phyloP scores from a whole-genome alignment of 2,113 vertebrate genomes.

The Trinectes maculatus region DNA sequence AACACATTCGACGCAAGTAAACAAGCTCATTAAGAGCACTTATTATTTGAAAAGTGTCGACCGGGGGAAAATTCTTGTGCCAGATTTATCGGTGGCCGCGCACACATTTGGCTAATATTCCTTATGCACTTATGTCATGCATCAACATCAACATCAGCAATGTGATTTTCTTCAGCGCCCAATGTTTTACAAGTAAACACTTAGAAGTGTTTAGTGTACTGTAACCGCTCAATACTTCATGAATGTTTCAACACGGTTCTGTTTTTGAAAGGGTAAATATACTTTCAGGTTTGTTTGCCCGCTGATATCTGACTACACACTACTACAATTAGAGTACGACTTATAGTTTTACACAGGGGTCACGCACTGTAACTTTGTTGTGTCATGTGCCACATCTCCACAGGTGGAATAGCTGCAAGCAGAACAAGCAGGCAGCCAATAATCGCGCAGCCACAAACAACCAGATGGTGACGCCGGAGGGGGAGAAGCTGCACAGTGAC shows the following conservation, averaged over 20 bases:
- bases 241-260: slow-evolving; percentile 59
- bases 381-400: slow-evolving; percentile 6
- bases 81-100: slow-evolving; percentile 48
- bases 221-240: slow-evolving; percentile 15
- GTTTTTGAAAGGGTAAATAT: no score
- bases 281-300: no score
- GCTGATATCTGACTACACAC: no score
- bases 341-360: no score
- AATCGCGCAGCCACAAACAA: slow-evolving; percentile 88
- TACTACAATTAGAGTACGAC: no score
- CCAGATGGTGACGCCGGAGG: slow-evolving; percentile 94
- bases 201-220: slow-evolving; percentile 29
- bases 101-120: slow-evolving; percentile 50
- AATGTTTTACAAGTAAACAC: slow-evolving; percentile 19
- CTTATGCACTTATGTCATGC: slow-evolving; percentile 20
- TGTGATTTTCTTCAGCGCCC: slow-evolving; percentile 7
- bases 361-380: not conserved
- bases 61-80: slow-evolving; percentile 51
- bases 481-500: slow-evolving; percentile 97
- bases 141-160: slow-evolving; percentile 23
- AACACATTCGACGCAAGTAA: slow-evolving; percentile 62
- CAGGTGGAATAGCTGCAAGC: slow-evolving; percentile 99
- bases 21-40: slow-evolving; percentile 69
- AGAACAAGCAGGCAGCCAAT: slow-evolving; percentile 96
- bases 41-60: slow-evolving; percentile 66